Evolutionary conservation across 2,113 vertebrate species (phyloP).

Genomic region (Puntigrus tetrazona): DNA sequence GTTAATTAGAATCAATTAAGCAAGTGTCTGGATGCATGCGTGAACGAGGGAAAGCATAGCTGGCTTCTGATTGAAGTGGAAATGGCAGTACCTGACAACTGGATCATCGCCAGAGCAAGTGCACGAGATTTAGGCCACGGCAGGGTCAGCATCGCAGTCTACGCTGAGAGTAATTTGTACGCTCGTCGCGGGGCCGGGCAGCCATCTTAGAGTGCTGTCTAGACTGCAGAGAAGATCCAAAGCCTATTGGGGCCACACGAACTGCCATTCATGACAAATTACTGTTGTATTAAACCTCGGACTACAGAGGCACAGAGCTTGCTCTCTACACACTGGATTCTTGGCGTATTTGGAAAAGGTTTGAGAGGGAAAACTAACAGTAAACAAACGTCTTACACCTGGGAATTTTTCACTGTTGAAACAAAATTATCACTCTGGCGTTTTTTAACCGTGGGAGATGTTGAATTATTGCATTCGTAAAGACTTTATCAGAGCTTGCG

Average conservation of each 20-base stretch:
- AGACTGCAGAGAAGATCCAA: slow-evolving; percentile 24
- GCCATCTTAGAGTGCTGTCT: slow-evolving; percentile 37
- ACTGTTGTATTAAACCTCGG: slow-evolving; percentile 31
- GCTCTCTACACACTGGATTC: background rate
- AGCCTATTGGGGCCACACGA: slow-evolving; percentile 16
- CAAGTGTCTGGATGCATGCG: slow-evolving; percentile 1
- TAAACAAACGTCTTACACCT: background rate
- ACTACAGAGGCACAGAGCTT: background rate
- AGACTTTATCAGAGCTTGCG: background rate
- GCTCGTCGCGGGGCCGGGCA: slow-evolving; percentile 21
- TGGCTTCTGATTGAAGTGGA: slow-evolving; percentile 48
- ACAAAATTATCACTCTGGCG: background rate
- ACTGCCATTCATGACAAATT: slow-evolving; percentile 27
- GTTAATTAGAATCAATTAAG: slow-evolving; percentile 58
- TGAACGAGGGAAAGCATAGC: background rate
- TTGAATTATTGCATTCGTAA: background rate
- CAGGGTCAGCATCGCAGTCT: slow-evolving; percentile 16
- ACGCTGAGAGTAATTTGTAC: slow-evolving; percentile 35
- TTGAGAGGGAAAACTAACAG: background rate
- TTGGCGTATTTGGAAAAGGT: slow-evolving; percentile 4
- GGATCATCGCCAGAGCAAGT: slow-evolving; percentile 26
- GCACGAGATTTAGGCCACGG: background rate
- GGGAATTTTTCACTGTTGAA: slow-evolving; percentile 1
- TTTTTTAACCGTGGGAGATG: background rate
- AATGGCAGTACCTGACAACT: slow-evolving; percentile 18